Evolutionary conservation across 2,888 invertebrate species (phyloP).

Genomic region (Stegana nigrithorax): DNA sequence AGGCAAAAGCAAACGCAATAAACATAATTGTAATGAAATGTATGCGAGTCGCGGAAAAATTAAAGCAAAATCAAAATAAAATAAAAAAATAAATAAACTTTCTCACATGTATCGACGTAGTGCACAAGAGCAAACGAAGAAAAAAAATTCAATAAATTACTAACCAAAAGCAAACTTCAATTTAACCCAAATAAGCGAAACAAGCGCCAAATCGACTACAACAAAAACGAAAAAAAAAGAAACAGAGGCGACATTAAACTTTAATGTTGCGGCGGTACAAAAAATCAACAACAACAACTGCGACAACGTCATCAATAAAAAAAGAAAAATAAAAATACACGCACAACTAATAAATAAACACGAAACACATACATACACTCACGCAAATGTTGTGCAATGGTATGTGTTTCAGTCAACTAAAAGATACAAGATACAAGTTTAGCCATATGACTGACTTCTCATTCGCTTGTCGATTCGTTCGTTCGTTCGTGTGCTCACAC

Average conservation of each 20-base stretch:
- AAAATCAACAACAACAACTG: constrained; percentile 22
- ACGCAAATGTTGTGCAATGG: too few species aligned
- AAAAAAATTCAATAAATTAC: neutral
- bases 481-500: too few species aligned
- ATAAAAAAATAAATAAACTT: neutral
- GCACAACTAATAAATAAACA: constrained; percentile 27
- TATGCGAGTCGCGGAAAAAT: too few species aligned
- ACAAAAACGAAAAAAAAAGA: neutral
- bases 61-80: too few species aligned
- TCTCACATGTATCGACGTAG: neutral
- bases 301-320: constrained; percentile 28
- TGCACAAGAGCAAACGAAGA: constrained; percentile 1
- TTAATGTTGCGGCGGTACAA: constrained; percentile 38
- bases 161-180: constrained; percentile 4
- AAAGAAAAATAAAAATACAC: constrained; percentile 36
- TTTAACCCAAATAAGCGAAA: constrained; percentile 51
- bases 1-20: too few species aligned
- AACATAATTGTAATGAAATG: too few species aligned
- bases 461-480: too few species aligned
- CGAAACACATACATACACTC: constrained; percentile 24
- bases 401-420: too few species aligned
- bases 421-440: constrained; percentile 10
- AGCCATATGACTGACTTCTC: constrained; percentile 7
- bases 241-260: constrained; percentile 43
- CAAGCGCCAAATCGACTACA: constrained; percentile 35